A percentile compares a stretch with the other conserved stretches of the same genome.
phyloP scores from a whole-genome alignment of 2,113 vertebrate species.

The Larimichthys polyactis region DNA sequence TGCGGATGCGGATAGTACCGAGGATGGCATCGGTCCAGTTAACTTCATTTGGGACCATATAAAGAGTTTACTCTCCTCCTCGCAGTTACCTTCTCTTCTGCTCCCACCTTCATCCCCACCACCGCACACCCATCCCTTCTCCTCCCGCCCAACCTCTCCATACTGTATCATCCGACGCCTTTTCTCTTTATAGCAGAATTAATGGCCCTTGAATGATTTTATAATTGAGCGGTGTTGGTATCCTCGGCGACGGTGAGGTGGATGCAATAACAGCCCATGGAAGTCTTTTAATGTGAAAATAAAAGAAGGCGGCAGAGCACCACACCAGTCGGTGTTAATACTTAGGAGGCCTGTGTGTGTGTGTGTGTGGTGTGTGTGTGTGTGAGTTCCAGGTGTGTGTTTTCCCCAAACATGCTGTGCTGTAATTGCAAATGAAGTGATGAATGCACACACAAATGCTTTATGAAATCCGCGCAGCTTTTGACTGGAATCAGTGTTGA shows the following conservation, averaged over 20 bases:
- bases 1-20: background rate
- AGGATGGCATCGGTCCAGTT: conserved; percentile 1
- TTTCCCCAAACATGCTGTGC: conserved; percentile 5
- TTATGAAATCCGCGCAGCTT: conserved; percentile 30
- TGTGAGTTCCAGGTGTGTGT: conserved; percentile 16
- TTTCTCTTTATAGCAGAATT: conserved; percentile 57
- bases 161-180: conserved; percentile 31
- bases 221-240: conserved; percentile 64
- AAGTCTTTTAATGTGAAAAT: conserved; percentile 55
- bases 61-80: conserved; percentile 5
- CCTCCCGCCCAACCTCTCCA: background rate
- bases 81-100: conserved; percentile 24
- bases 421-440: conserved; percentile 58
- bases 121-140: background rate
- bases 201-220: conserved; percentile 70
- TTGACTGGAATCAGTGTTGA: conserved; percentile 40
- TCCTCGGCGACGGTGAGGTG: conserved; percentile 19
- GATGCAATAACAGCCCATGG: conserved; percentile 47
- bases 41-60: background rate
- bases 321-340: background rate
- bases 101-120: background rate
- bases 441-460: conserved; percentile 34
- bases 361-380: conserved; percentile 6
- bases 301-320: conserved; percentile 36
- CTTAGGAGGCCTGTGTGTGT: background rate